Percentiles rank a stretch among this genome's conserved stretches.
Evolutionary conservation across 2,888 invertebrate genomes (phyloP).

Genomic region (Syrphus vitripennis): DNA sequence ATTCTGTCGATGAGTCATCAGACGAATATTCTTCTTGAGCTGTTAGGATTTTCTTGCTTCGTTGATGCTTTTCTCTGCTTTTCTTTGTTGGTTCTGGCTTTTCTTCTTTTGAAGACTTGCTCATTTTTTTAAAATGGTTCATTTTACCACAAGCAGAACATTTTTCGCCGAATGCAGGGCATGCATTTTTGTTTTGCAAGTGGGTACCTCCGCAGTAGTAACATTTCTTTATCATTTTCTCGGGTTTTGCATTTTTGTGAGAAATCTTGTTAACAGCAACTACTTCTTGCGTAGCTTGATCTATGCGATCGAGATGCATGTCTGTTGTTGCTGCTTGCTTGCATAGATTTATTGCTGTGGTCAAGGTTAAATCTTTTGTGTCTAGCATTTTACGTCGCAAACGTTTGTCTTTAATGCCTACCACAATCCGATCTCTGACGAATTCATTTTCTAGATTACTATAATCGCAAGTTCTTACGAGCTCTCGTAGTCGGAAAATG

Average conservation of each 20-base stretch:
- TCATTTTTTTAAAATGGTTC: no score
- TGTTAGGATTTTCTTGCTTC: background rate
- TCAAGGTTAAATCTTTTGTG: no score
- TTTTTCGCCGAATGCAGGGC: no score
- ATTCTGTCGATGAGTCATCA: background rate
- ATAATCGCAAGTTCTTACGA: background rate
- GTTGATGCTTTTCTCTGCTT: background rate
- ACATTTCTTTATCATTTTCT: background rate
- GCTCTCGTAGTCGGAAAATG: background rate
- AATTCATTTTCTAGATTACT: background rate
- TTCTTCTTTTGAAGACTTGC: background rate
- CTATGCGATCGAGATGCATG: no score
- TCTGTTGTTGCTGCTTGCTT: no score
- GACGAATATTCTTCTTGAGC: background rate
- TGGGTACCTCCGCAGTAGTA: background rate
- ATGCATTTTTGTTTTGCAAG: background rate
- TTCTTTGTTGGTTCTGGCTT: background rate
- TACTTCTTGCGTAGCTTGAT: background rate
- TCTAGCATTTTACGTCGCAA: background rate
- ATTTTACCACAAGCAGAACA: no score
- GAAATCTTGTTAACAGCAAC: background rate
- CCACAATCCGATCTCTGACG: no score
- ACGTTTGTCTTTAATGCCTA: background rate
- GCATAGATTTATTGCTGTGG: no score
- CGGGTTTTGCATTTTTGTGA: background rate